phyloP scores from a whole-genome alignment of 2,888 invertebrate genomes.

The Melolontha melolontha region DNA sequence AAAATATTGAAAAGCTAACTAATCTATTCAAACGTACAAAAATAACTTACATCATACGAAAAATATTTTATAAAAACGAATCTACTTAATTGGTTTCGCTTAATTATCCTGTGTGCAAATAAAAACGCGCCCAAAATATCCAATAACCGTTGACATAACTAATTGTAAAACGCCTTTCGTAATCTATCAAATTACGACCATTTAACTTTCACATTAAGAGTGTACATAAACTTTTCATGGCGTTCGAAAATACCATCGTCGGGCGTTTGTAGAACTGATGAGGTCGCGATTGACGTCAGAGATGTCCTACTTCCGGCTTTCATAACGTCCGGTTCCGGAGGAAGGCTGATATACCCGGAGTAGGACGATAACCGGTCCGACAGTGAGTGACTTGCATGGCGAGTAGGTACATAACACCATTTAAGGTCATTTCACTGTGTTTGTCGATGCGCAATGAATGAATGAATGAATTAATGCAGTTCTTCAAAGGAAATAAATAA shows the following conservation, averaged over 20 bases:
- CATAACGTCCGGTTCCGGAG: constrained; percentile 41
- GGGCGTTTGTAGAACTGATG: constrained; percentile 41
- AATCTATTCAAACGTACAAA: too few relatives aligned
- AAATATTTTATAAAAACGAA: too few relatives aligned
- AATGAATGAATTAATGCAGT: too few relatives aligned
- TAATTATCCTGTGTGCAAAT: too few relatives aligned
- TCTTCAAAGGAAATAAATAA: too few relatives aligned
- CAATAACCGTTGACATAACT: constrained; percentile 1
- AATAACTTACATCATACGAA: too few relatives aligned
- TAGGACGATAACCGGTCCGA: constrained; percentile 29
- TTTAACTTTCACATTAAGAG: constrained; percentile 19
- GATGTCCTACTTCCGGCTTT: constrained; percentile 55
- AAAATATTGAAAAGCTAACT: too few relatives aligned
- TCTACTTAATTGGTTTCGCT: too few relatives aligned
- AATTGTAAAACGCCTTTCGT: background rate
- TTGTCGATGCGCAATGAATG: too few relatives aligned
- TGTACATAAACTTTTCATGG: constrained; percentile 12
- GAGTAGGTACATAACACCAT: constrained; percentile 13
- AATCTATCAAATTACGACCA: constrained; percentile 4
- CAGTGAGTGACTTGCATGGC: constrained; percentile 11
- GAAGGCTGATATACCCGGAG: constrained; percentile 39
- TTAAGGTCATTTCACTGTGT: constrained; percentile 24
- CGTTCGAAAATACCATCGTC: constrained; percentile 3
- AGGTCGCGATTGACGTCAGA: constrained; percentile 54
- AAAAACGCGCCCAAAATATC: too few relatives aligned